These are phyloP conservation scores for Clusia tigrina DNA, from an alignment of 2,888 invertebrate genomes.

Conservation along the genomic window DNA sequence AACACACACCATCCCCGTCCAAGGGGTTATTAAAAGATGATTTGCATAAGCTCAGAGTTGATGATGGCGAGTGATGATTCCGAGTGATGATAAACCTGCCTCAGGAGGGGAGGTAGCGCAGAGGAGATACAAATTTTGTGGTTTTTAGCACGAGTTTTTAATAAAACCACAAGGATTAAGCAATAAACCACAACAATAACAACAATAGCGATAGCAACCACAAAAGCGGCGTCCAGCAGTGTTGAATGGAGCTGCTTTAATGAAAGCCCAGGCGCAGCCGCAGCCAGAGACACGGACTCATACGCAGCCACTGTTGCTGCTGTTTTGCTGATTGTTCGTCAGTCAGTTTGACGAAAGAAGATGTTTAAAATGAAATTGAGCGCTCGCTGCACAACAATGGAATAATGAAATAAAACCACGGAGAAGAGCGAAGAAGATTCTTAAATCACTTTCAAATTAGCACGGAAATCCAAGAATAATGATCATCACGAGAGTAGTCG, in stretches of 20 bases:
- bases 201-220: background rate
- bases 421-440: no score
- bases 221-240: background rate
- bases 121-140: constrained; percentile 19
- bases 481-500: no score
- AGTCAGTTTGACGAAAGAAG: no score
- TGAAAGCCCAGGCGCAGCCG: background rate
- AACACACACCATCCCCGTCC: constrained; percentile 9
- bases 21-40: constrained; percentile 56
- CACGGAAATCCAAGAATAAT: no score
- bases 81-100: no score
- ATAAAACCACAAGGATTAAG: constrained; percentile 51
- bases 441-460: no score
- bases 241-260: background rate
- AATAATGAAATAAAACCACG: no score
- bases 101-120: background rate
- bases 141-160: constrained; percentile 42
- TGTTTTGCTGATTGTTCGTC: background rate
- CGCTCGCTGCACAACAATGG: no score
- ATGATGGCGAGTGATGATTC: no score
- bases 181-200: constrained; percentile 45
- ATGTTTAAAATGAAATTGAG: background rate
- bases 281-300: no score
- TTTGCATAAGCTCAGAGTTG: constrained; percentile 55
- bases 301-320: background rate